Evolutionary conservation across 2,113 vertebrate species (phyloP), one percentile per base, ranked within the genome.

Genomic region (Crotophaga sulcirostris): DNA sequence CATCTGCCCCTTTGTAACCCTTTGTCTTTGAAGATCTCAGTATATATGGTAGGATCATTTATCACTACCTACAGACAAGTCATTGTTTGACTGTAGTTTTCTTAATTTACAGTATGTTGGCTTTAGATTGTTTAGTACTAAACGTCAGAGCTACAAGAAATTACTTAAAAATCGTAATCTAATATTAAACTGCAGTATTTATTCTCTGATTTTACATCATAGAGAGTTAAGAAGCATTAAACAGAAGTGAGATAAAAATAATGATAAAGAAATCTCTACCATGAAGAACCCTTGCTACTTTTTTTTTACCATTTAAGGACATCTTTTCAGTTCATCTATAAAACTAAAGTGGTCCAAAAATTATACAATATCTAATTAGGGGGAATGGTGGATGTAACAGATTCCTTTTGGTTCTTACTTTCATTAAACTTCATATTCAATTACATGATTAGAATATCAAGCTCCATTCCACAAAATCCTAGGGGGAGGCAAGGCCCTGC

Each of bases 51-150:
- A 40, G 45, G 14, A 59, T 68, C 20, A 44, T 87, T 94, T 94
- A 84, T 90, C 36, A 78, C 42, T 44, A 3, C 54, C 82, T 87
- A 36, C n/a, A 79, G 49, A 52, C 40, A 80, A 52, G 45, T 72
- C 60, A 72, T 47, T 62, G 75, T 79, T 83, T 87, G 82, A 89
- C 55, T 85, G 62, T 49, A 68, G 29, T 89, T 95, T 96, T 94
- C 70, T 72, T 88, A 83, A 93, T 95, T 96, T 95, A 92, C 38
- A 89, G 31, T 62, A 67, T 4, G 16, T 62, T 79, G 60, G 63
- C 68, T 91, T 93, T 54, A 78, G 73, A 45, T 75, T 81, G 14
- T 67, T 90, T 56, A 55, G 54, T 56, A 60, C 49, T 94, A 87
- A 93, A 68, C 34, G 11, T 62, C 40, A 89, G 18, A 92, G 23